Percentiles rank a stretch among this genome's conserved stretches.
Conservation (phyloP, 2,797 vertebrate genomes). For the Falco naumanni region DNA sequence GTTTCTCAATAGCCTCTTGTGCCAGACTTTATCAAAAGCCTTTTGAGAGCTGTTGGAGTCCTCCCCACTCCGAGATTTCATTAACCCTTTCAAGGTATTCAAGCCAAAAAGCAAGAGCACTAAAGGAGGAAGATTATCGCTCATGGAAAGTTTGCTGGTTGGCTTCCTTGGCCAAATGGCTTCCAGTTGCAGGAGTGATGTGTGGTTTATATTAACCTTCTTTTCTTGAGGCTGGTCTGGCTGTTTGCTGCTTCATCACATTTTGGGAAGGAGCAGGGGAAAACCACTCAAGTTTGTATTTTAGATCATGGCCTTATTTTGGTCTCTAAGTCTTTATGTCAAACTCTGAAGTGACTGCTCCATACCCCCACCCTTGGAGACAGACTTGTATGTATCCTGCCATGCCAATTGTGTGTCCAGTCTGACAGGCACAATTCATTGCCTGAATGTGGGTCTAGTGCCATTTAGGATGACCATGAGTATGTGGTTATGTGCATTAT, state of each 20-base stretch:
- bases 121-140: neutral
- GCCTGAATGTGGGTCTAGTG: neutral
- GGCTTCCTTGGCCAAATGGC: neutral
- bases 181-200: neutral
- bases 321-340: neutral
- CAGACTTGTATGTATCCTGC: neutral
- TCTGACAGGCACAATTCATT: neutral
- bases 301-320: neutral
- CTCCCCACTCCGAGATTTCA: neutral
- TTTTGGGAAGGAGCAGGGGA: neutral
- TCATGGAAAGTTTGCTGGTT: neutral
- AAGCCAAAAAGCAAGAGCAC: neutral
- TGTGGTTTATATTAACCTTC: neutral
- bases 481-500: neutral
- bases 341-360: neutral
- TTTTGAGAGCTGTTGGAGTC: conserved; percentile 38
- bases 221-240: neutral
- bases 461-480: neutral
- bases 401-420: neutral
- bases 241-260: neutral
- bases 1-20: conserved; percentile 71
- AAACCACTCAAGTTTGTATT: neutral
- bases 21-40: conserved; percentile 62
- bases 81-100: conserved; percentile 50
- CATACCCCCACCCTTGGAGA: neutral